phyloP scores from a whole-genome alignment of 2,797 vertebrate species.

The Melanotaenia trifasciata region DNA sequence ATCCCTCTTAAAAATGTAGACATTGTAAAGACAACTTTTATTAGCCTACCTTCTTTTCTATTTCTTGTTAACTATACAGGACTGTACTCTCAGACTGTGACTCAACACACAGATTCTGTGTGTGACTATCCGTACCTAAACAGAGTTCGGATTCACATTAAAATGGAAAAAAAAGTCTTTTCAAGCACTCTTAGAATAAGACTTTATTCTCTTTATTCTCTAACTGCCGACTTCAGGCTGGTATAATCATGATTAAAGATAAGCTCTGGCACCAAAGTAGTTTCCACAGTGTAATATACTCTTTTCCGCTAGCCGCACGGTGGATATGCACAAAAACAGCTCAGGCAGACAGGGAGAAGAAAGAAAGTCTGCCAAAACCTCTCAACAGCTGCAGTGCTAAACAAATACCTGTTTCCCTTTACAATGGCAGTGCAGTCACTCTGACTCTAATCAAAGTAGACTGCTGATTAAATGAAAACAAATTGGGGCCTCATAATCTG shows the following conservation, averaged over 20 bases:
- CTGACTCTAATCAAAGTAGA: slow-evolving; percentile 62
- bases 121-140: slow-evolving; percentile 2
- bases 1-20: slow-evolving; percentile 4
- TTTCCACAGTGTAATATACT: slow-evolving; percentile 40
- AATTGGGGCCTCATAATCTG: slow-evolving; percentile 37
- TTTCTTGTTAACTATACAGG: too few species aligned
- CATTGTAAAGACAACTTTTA: slow-evolving; percentile 29
- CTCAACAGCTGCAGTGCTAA: slow-evolving; percentile 58
- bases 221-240: slow-evolving; percentile 27
- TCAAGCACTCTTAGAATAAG: slow-evolving; percentile 18
- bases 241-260: slow-evolving; percentile 52
- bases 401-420: slow-evolving; percentile 57
- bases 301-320: slow-evolving; percentile 17
- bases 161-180: slow-evolving; percentile 14
- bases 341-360: slow-evolving; percentile 29
- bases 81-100: too few species aligned
- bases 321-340: slow-evolving; percentile 47
- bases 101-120: slow-evolving; percentile 7
- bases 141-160: slow-evolving; percentile 23
- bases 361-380: slow-evolving; percentile 48
- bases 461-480: slow-evolving; percentile 67
- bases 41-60: not conserved
- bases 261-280: slow-evolving; percentile 32
- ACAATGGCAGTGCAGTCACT: slow-evolving; percentile 40
- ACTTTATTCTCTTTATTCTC: slow-evolving; percentile 9